Percentiles rank a stretch among this genome's conserved stretches.
These are phyloP conservation scores for Chrysaora quinquecirrha DNA, from an alignment of 30 jellyfish, hydroid and myxozoan species.

Conservation along the genomic window DNA sequence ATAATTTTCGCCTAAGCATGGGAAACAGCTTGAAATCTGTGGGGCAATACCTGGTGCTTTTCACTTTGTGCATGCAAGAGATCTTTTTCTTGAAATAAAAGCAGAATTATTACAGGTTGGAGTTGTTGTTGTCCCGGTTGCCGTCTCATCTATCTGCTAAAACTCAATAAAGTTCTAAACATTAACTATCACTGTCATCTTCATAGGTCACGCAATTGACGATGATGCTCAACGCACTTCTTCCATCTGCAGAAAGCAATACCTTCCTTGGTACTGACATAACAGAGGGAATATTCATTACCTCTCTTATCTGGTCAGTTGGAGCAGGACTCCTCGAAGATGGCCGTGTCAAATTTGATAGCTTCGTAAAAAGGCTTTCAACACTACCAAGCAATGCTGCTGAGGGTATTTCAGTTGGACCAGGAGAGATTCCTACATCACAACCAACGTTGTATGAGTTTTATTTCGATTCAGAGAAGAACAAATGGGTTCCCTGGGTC, in stretches of 20 bases:
- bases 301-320: constrained; percentile 95
- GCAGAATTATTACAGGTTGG: too few relatives aligned
- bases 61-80: too few relatives aligned
- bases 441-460: constrained; percentile 88
- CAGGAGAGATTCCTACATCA: constrained; percentile 90
- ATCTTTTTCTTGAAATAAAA: too few relatives aligned
- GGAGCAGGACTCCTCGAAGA: constrained; percentile 94
- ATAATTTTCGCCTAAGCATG: too few relatives aligned
- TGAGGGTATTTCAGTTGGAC: constrained; percentile 72
- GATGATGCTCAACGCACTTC: constrained; percentile 92
- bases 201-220: constrained; percentile 89
- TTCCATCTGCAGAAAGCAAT: constrained; percentile 85
- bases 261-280: constrained; percentile 80
- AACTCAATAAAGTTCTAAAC: too few relatives aligned
- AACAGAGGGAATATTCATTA: constrained; percentile 88
- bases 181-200: too few relatives aligned
- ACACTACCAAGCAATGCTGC: constrained; percentile 76
- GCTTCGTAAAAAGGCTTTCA: constrained; percentile 77
- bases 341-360: constrained; percentile 88
- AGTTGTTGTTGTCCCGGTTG: too few relatives aligned
- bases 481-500: constrained; percentile 93
- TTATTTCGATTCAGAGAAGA: constrained; percentile 73
- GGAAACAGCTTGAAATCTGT: too few relatives aligned
- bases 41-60: too few relatives aligned
- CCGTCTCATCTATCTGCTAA: too few relatives aligned